Percentiles rank a stretch among this genome's conserved stretches.
These are phyloP conservation scores for Vidua chalybeata DNA, from an alignment of 2,113 vertebrate species.

Conservation along the genomic window DNA sequence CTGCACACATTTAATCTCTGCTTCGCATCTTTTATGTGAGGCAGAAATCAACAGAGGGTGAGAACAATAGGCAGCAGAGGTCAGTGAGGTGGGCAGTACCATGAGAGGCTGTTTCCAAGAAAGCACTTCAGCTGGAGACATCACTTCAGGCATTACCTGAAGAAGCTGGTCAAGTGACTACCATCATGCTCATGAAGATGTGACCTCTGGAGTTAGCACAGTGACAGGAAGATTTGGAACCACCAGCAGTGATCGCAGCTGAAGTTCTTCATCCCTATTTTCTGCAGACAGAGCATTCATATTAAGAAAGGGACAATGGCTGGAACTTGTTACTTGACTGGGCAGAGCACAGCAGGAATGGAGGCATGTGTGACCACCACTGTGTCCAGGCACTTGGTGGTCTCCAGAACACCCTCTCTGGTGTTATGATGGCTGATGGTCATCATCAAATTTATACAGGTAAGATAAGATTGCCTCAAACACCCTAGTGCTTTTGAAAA, in stretches of 20 bases:
- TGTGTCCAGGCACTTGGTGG: accelerated
- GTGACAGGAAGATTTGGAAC: background rate
- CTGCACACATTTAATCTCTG: background rate
- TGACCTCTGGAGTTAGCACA: background rate
- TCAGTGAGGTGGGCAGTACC: background rate
- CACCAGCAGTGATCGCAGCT: background rate
- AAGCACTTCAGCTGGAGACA: background rate
- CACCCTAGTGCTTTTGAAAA: background rate
- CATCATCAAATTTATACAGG: background rate
- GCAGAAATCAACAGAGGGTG: background rate
- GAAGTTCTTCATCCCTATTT: background rate
- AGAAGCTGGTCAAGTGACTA: background rate
- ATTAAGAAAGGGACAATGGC: background rate
- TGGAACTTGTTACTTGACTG: background rate
- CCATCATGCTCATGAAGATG: accelerated
- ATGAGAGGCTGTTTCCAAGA: background rate
- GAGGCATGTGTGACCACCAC: background rate
- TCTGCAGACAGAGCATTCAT: background rate
- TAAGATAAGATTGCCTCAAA: background rate
- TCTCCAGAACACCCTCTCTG: background rate
- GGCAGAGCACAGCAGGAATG: background rate
- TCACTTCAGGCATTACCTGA: background rate
- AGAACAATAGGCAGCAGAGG: background rate
- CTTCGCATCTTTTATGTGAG: background rate
- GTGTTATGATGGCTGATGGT: background rate